phyloP scores from a whole-genome alignment of 2,797 vertebrate genomes.

The Sebastes taczanowskii region DNA sequence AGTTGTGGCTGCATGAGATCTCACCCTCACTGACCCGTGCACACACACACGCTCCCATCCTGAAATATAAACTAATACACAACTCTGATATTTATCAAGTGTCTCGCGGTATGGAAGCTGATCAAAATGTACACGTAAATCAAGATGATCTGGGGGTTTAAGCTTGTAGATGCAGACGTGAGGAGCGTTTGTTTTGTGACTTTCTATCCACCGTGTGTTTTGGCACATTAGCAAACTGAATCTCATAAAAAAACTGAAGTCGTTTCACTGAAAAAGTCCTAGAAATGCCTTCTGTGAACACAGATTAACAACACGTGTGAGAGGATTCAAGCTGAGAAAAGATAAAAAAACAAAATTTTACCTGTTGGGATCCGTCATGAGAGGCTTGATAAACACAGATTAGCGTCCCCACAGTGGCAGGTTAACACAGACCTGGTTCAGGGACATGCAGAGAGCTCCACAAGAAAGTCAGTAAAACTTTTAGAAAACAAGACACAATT shows the following conservation, averaged over 20 bases:
- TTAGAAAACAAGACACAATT: slow-evolving; percentile 55
- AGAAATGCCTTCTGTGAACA: neutral
- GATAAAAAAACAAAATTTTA: neutral
- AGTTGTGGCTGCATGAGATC: neutral
- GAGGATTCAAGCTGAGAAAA: neutral
- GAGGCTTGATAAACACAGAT: slow-evolving; percentile 1
- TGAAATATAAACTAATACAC: neutral
- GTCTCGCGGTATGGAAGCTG: neutral
- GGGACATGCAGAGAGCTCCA: slow-evolving; percentile 12
- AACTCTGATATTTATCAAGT: neutral
- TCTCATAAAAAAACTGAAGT: neutral
- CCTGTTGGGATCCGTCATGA: neutral
- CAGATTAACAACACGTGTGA: neutral
- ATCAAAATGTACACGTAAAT: neutral
- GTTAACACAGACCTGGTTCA: slow-evolving; percentile 9
- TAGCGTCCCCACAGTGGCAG: neutral
- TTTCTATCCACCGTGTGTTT: neutral
- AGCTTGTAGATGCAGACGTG: too few relatives aligned
- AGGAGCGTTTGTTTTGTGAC: neutral
- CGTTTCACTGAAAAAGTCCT: neutral
- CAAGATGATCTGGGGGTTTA: neutral
- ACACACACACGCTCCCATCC: neutral
- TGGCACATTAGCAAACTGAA: slow-evolving; percentile 44
- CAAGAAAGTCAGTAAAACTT: slow-evolving; percentile 10
- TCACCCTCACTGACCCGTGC: neutral